These are phyloP conservation scores for Sander lucioperca DNA, from an alignment of 2,113 vertebrate species.

Conservation along the genomic window DNA sequence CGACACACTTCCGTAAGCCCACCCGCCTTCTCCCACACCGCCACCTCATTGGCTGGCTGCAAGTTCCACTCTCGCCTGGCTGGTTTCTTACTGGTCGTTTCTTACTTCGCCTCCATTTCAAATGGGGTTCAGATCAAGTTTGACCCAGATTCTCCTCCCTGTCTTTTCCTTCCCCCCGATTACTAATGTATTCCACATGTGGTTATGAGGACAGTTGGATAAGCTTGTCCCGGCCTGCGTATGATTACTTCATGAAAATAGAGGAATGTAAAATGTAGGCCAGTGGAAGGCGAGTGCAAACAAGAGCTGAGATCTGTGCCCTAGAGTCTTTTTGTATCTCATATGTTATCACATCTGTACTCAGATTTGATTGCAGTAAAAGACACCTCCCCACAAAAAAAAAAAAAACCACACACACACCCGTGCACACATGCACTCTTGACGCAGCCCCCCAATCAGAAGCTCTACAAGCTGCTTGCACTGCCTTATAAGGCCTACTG, in stretches of 20 bases:
- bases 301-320: conserved; percentile 1
- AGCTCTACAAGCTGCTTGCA: conserved; percentile 70
- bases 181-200: conserved; percentile 75
- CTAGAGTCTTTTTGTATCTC: background rate
- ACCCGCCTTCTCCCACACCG: conserved; percentile 15
- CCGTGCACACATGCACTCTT: background rate
- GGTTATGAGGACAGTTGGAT: conserved; percentile 51
- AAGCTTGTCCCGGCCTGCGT: conserved; percentile 21
- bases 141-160: conserved; percentile 73
- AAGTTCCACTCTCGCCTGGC: conserved; percentile 30
- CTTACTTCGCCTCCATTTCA: conserved; percentile 69
- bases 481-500: conserved; percentile 84
- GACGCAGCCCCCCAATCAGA: conserved; percentile 63
- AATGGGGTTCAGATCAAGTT: conserved; percentile 75
- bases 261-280: conserved; percentile 52
- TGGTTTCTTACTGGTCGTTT: conserved; percentile 72
- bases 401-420: background rate
- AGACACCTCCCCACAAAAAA: conserved; percentile 16
- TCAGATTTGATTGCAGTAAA: conserved; percentile 46
- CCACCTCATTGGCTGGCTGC: conserved; percentile 66
- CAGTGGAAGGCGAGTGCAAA: conserved; percentile 12
- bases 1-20: conserved; percentile 74
- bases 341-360: conserved; percentile 6
- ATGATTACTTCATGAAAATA: conserved; percentile 34
- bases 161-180: background rate